phyloP scores from a whole-genome alignment of 2,113 vertebrate genomes.

The Brienomyrus longianalis region DNA sequence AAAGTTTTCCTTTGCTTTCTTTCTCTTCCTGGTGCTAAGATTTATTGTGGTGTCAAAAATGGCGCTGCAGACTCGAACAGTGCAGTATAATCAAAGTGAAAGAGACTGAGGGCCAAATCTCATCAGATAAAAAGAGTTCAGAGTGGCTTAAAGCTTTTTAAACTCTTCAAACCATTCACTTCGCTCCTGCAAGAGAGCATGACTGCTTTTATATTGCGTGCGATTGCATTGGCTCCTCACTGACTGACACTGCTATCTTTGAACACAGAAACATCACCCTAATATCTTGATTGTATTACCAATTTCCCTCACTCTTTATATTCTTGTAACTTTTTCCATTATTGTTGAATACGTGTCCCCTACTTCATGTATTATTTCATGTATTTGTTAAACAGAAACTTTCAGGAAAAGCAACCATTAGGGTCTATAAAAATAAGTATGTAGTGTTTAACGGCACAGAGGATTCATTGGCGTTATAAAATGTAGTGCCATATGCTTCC shows the following conservation, averaged over 20 bases:
- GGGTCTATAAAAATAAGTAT: neutral
- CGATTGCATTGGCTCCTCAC: neutral
- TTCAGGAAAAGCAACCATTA: neutral
- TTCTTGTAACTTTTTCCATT: neutral
- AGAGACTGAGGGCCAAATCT: neutral
- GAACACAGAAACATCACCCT: neutral
- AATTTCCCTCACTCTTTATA: neutral
- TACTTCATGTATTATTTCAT: neutral
- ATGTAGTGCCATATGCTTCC: neutral
- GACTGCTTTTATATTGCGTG: neutral
- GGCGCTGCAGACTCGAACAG: neutral
- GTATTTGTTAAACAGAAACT: neutral
- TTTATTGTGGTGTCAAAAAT: constrained; percentile 9
- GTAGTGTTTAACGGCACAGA: neutral
- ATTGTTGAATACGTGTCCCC: neutral
- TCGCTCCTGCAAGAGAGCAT: neutral
- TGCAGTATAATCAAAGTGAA: neutral
- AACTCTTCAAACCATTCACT: neutral
- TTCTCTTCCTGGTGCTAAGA: neutral
- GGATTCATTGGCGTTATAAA: neutral
- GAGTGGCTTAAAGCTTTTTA: neutral
- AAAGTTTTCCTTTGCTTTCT: neutral
- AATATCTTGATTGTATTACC: neutral
- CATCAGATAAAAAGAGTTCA: neutral
- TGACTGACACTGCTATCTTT: neutral